These are phyloP conservation scores for Alviniconcha strummeri DNA, from an alignment of 2,888 invertebrate species.

Conservation along the genomic window DNA sequence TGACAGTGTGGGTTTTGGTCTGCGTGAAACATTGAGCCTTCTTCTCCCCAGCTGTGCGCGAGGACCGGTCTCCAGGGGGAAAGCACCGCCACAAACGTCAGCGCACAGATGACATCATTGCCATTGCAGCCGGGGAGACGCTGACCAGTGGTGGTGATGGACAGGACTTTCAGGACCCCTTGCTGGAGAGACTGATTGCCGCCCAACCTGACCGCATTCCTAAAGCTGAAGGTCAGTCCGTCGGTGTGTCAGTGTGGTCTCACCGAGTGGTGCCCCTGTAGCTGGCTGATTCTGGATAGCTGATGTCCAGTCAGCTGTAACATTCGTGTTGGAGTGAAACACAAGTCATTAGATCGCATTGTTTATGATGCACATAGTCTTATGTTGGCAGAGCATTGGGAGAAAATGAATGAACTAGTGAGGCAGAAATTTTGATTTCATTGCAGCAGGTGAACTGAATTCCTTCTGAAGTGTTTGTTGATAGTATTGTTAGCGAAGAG, in stretches of 20 bases:
- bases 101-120: slow-evolving; percentile 50
- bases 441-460: too few relatives aligned
- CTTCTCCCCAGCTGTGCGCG: slow-evolving; percentile 68
- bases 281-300: neutral
- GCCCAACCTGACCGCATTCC: slow-evolving; percentile 64
- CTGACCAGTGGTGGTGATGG: neutral
- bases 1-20: too few relatives aligned
- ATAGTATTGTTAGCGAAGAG: too few relatives aligned
- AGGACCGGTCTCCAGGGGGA: slow-evolving; percentile 72
- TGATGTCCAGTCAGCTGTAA: too few relatives aligned
- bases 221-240: slow-evolving; percentile 49
- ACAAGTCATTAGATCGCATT: too few relatives aligned
- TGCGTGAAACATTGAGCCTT: too few relatives aligned
- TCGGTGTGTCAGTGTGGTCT: neutral
- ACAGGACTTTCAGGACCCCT: slow-evolving; percentile 42
- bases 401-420: too few relatives aligned
- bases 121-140: neutral
- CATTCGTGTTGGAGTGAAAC: too few relatives aligned
- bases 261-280: neutral
- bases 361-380: too few relatives aligned
- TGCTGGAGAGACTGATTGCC: slow-evolving; percentile 51
- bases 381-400: too few relatives aligned
- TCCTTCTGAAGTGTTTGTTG: too few relatives aligned
- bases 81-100: slow-evolving; percentile 68
- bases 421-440: too few relatives aligned